phyloP scores from a whole-genome alignment of 2,797 vertebrate species.

The Hozukius guyotensis region DNA sequence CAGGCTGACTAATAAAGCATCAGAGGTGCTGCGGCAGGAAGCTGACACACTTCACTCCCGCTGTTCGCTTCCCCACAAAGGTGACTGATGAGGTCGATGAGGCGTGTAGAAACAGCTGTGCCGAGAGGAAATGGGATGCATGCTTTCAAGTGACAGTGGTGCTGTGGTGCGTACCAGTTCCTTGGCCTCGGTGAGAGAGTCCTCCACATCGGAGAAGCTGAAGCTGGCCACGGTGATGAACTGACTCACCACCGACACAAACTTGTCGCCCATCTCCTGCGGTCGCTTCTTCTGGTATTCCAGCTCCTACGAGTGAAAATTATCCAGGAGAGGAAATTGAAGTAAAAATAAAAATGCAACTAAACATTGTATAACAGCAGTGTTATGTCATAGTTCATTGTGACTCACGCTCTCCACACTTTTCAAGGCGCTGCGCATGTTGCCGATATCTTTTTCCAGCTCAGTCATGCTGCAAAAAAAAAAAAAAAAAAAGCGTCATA shows the following conservation, averaged over 20 bases:
- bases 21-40: constrained; percentile 48
- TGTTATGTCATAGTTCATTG: background rate
- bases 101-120: constrained; percentile 56
- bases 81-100: constrained; percentile 49
- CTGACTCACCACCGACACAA: constrained; percentile 97
- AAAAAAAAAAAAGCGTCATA: background rate
- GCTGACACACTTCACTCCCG: constrained; percentile 41
- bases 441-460: constrained; percentile 96
- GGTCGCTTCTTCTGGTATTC: constrained; percentile 93
- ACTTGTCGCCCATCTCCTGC: constrained; percentile 92
- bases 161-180: constrained; percentile 88
- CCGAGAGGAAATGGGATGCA: constrained; percentile 37
- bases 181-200: constrained; percentile 93
- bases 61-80: constrained; percentile 52
- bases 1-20: constrained; percentile 40
- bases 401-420: constrained; percentile 94
- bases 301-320: constrained; percentile 84
- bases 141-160: constrained; percentile 22
- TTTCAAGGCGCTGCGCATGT: constrained; percentile 92
- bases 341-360: background rate
- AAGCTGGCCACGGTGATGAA: constrained; percentile 98
- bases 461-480: constrained; percentile 91
- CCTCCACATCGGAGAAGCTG: constrained; percentile 97
- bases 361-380: background rate
- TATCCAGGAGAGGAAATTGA: background rate